A percentile compares a stretch with the other conserved stretches of the same genome.
Conservation (phyloP, 2,113 vertebrate species). For the Holacanthus passer region DNA sequence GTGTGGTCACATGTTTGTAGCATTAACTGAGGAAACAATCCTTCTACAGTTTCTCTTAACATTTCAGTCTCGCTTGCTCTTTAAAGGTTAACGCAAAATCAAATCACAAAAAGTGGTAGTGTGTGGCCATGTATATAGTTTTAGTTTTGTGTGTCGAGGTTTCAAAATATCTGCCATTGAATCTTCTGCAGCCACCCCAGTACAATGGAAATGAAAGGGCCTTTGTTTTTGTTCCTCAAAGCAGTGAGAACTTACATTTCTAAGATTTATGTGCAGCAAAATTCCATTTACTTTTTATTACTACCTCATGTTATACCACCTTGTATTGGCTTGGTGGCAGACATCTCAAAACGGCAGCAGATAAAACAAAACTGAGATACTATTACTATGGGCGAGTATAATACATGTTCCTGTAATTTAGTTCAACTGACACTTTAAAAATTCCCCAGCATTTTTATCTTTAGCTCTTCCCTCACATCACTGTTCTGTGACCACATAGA, state of each 20-base stretch:
- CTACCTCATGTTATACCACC: too few relatives aligned
- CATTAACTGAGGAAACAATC: background rate
- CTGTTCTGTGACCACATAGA: background rate
- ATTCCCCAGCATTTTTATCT: background rate
- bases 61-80: too few relatives aligned
- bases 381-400: background rate
- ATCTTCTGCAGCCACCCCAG: background rate
- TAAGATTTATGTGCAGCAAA: background rate
- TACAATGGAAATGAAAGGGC: background rate
- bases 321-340: background rate
- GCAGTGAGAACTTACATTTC: background rate
- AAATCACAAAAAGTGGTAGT: background rate
- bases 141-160: background rate
- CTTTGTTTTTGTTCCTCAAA: background rate
- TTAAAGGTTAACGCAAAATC: background rate
- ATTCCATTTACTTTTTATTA: background rate
- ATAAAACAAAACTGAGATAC: background rate
- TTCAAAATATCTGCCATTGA: background rate
- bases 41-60: background rate
- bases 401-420: background rate
- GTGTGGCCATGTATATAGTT: too few relatives aligned
- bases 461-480: background rate
- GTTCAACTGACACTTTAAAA: background rate
- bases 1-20: background rate
- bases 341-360: background rate